Evolutionary conservation across 2,888 invertebrate species (phyloP).

Genomic region (Saturnia pavonia): DNA sequence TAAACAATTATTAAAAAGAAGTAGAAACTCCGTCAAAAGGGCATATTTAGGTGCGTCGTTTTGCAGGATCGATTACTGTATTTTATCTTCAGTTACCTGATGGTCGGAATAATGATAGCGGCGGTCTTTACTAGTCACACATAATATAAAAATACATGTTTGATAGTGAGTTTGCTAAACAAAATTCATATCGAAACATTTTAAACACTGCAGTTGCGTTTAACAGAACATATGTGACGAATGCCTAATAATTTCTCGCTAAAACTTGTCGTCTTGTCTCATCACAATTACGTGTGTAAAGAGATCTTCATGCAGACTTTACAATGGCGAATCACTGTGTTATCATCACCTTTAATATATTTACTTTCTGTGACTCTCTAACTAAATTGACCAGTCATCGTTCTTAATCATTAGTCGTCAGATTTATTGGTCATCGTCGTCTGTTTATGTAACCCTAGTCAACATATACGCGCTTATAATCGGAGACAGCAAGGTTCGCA

Average conservation of each 20-base stretch:
- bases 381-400: slow-evolving; percentile 6
- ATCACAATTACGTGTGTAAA: neutral
- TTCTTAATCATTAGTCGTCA: neutral
- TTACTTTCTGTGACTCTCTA: slow-evolving; percentile 23
- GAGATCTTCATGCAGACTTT: neutral
- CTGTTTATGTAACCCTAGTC: neutral
- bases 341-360: slow-evolving; percentile 9
- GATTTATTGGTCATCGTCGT: neutral
- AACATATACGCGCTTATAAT: no score
- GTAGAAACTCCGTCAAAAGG: neutral
- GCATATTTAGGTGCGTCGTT: neutral
- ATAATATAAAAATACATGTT: neutral
- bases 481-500: no score
- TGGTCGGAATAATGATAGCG: no score
- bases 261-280: neutral
- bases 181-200: neutral
- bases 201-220: neutral
- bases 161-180: neutral
- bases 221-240: neutral
- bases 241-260: slow-evolving; percentile 1
- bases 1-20: no score
- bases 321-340: neutral
- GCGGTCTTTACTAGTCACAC: neutral
- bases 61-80: neutral
- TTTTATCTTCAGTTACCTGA: neutral